These are phyloP conservation scores for Fregetta grallaria DNA, from an alignment of 2,113 vertebrate species.

Conservation along the genomic window DNA sequence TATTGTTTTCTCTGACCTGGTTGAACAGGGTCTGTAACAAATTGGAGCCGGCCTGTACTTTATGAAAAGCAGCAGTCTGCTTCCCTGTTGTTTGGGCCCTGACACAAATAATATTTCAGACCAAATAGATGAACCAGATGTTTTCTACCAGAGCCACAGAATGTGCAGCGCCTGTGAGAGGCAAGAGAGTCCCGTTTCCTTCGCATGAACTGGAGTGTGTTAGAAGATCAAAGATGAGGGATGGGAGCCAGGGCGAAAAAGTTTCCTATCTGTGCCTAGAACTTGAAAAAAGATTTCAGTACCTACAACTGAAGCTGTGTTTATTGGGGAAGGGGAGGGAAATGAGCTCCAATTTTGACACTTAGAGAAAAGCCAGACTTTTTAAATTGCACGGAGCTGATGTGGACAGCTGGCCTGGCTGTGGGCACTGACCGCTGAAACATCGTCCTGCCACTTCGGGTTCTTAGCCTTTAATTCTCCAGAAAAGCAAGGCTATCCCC, in stretches of 20 bases:
- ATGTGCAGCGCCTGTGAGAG: not conserved
- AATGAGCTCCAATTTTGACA: not conserved
- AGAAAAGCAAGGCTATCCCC: not conserved
- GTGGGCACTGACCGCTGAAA: not conserved
- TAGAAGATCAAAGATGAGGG: not conserved
- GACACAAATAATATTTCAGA: not conserved
- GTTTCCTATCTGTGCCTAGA: not conserved
- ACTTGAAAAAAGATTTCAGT: not conserved
- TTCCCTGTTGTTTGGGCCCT: not conserved
- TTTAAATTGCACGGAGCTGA: not conserved
- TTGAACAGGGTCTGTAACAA: not conserved
- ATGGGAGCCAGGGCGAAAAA: not conserved
- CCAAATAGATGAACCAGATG: not conserved
- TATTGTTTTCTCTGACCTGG: not conserved
- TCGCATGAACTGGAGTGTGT: not conserved
- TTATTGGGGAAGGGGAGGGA: not conserved
- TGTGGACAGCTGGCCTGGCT: not conserved
- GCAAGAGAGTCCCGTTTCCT: not conserved
- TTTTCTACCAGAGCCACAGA: constrained; percentile 16
- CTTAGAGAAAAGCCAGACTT: not conserved
- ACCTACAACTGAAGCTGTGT: not conserved
- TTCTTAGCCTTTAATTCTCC: not conserved
- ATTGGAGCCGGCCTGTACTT: not conserved
- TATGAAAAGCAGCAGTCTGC: not conserved
- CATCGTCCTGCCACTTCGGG: not conserved